Conservation (phyloP, 2,113 vertebrate species). For the Cariama cristata region DNA sequence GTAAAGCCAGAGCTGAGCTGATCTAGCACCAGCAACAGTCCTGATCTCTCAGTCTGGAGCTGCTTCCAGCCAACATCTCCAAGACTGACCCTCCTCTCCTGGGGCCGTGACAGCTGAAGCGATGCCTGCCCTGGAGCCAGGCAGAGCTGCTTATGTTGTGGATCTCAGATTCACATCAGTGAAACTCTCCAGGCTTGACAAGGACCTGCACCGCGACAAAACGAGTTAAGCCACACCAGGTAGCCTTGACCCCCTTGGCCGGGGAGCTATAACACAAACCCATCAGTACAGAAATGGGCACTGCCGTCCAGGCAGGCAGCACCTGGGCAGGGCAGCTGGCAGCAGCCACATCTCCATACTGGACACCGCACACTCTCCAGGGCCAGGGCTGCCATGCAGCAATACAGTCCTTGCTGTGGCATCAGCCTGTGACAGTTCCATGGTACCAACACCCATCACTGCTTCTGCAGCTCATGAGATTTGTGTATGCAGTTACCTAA, state of each 20-base stretch:
- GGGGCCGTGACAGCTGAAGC: background rate
- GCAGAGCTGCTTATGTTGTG: background rate
- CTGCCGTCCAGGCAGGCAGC: background rate
- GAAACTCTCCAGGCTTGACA: background rate
- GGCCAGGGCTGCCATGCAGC: background rate
- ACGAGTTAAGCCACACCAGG: background rate
- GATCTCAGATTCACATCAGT: background rate
- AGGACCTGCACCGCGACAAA: background rate
- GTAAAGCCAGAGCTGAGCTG: background rate
- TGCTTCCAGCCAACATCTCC: background rate
- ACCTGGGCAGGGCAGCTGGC: background rate
- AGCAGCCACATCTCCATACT: background rate
- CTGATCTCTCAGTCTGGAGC: background rate
- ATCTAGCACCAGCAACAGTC: background rate
- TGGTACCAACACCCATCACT: background rate
- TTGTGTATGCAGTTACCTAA: background rate
- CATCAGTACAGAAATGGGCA: background rate
- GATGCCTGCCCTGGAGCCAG: background rate
- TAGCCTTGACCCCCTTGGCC: background rate
- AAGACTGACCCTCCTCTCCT: background rate
- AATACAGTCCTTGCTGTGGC: background rate
- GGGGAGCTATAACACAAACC: background rate
- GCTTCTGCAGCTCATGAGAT: background rate
- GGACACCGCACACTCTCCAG: accelerated
- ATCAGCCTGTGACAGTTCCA: no score